These are phyloP conservation scores for Corvus moneduloides DNA, from an alignment of 2,113 vertebrate species.

Conservation along the genomic window DNA sequence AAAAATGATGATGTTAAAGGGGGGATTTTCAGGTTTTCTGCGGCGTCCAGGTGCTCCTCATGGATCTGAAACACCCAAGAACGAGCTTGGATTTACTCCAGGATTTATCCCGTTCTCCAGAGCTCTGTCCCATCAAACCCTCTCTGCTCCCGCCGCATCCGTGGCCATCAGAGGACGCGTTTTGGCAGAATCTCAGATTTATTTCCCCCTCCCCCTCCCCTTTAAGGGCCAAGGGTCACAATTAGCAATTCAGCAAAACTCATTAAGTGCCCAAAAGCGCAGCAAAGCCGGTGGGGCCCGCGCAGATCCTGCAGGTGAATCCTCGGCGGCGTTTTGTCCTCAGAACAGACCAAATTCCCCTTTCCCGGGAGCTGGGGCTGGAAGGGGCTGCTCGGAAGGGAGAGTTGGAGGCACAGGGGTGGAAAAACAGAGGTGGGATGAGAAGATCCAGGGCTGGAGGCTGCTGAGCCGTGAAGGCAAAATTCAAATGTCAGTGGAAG, in stretches of 20 bases:
- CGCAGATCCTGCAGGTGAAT: neutral
- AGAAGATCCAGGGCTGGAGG: neutral
- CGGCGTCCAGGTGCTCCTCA: neutral
- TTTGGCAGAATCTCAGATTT: neutral
- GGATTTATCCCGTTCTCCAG: neutral
- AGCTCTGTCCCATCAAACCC: no score
- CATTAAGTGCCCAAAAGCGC: neutral
- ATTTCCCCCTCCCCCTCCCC: neutral
- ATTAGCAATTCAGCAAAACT: neutral
- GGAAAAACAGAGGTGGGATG: neutral
- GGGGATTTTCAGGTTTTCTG: neutral
- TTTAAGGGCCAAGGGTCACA: neutral
- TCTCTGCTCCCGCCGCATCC: no score
- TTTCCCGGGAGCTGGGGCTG: neutral
- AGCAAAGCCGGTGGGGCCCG: neutral
- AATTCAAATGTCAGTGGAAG: neutral
- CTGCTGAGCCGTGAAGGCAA: neutral
- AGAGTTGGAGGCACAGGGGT: neutral
- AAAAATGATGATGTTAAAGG: fast-evolving
- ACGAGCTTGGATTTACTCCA: neutral
- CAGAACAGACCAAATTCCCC: neutral
- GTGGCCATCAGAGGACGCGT: fast-evolving
- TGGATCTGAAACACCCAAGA: neutral
- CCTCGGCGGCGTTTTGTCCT: neutral
- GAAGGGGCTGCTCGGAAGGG: neutral